Percentiles rank a stretch among this genome's conserved stretches.
Evolutionary conservation across 64 coral and sea anemone genomes (phyloP).

Genomic region (Montipora cactus): DNA sequence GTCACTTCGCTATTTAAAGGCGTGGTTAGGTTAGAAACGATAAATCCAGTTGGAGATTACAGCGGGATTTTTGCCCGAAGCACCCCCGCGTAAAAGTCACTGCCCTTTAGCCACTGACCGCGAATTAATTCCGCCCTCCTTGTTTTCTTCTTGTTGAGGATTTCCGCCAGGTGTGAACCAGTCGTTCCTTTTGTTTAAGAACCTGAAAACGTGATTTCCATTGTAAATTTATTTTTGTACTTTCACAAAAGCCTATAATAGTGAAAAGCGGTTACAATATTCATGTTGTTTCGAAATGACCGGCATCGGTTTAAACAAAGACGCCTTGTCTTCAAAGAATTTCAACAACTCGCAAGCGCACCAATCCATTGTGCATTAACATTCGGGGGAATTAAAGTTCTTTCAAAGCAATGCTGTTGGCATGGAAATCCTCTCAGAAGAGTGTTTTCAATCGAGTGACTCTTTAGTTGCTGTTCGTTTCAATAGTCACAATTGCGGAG

Average conservation of each 20-base stretch:
- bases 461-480: not conserved
- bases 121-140: not conserved
- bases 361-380: constrained; percentile 1
- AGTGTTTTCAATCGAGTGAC: not conserved
- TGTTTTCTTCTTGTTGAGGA: not conserved
- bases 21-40: too few species aligned
- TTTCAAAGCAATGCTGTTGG: constrained; percentile 38
- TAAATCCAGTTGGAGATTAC: too few species aligned
- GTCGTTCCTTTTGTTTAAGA: constrained; percentile 31
- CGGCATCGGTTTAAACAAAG: constrained; percentile 8
- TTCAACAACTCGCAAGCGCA: not conserved
- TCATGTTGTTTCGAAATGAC: constrained; percentile 19
- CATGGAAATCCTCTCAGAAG: constrained; percentile 21
- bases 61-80: too few species aligned
- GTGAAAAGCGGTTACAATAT: not conserved
- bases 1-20: too few species aligned
- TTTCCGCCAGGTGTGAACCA: constrained; percentile 5
- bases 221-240: constrained; percentile 10
- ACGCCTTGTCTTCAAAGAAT: not conserved
- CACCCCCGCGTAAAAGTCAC: too few species aligned
- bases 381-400: constrained; percentile 44
- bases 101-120: too few species aligned
- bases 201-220: constrained; percentile 1
- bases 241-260: not conserved
- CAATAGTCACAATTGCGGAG: not conserved